Evolutionary conservation across 2,888 invertebrate genomes (phyloP).

Genomic region (Lagria hirta): DNA sequence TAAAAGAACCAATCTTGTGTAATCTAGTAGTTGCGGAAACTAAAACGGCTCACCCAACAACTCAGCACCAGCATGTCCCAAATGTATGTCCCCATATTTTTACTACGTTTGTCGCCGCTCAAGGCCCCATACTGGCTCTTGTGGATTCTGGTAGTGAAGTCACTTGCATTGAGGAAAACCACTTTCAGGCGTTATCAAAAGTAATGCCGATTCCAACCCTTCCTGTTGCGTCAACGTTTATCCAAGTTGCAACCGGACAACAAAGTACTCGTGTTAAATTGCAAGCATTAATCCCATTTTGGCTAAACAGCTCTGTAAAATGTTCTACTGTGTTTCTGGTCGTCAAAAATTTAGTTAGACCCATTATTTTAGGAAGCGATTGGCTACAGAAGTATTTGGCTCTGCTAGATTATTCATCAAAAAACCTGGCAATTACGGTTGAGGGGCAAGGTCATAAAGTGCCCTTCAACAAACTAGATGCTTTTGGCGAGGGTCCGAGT

Average conservation of each 20-base stretch:
- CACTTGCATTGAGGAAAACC: conserved; percentile 25
- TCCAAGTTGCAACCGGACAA: conserved; percentile 25
- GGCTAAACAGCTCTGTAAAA: not conserved
- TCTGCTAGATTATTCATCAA: conserved; percentile 10
- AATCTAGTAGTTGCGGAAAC: too few relatives aligned
- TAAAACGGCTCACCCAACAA: too few relatives aligned
- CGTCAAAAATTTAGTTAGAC: conserved; percentile 27
- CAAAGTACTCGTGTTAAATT: conserved; percentile 18
- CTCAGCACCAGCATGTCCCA: not conserved
- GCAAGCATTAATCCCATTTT: conserved; percentile 18
- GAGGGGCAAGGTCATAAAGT: not conserved
- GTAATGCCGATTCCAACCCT: conserved; percentile 11
- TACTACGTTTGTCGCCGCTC: not conserved
- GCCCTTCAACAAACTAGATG: conserved; percentile 1
- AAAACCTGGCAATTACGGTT: not conserved
- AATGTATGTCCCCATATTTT: not conserved
- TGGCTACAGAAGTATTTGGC: conserved; percentile 17
- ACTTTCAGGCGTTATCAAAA: conserved; percentile 9
- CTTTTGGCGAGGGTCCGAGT: not conserved
- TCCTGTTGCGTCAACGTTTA: conserved; percentile 22
- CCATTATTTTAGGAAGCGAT: conserved; percentile 25
- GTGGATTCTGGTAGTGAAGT: conserved; percentile 30
- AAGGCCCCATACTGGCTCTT: not conserved
- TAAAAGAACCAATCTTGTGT: too few relatives aligned
- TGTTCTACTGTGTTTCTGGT: conserved; percentile 21